A percentile compares a stretch with the other conserved stretches of the same genome.
Conservation (phyloP, 2,888 invertebrate genomes). For the Thecophora atra region DNA sequence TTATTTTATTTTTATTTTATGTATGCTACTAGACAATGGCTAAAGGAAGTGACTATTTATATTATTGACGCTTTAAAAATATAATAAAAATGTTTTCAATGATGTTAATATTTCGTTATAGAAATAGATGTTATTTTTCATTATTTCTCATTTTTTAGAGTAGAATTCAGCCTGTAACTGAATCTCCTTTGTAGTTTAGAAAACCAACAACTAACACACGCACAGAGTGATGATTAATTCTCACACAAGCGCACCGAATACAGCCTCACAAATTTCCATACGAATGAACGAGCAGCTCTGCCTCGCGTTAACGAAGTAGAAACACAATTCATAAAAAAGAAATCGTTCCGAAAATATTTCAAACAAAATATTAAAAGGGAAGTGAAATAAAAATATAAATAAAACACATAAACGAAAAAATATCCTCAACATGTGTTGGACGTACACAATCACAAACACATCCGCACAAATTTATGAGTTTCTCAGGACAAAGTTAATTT, state of each 20-base stretch:
- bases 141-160: not conserved
- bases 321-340: not conserved
- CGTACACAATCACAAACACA: not conserved
- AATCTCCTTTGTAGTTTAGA: not conserved
- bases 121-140: too few relatives aligned
- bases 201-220: not conserved
- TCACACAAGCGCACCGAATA: not conserved
- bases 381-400: not conserved
- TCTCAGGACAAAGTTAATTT: constrained; percentile 21
- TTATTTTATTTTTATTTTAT: too few relatives aligned
- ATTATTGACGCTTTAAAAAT: too few relatives aligned
- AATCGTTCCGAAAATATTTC: not conserved
- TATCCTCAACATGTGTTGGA: not conserved
- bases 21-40: too few relatives aligned
- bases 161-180: not conserved
- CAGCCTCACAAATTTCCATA: not conserved
- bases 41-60: too few relatives aligned
- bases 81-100: too few relatives aligned
- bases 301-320: not conserved
- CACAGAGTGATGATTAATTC: not conserved
- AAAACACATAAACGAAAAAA: not conserved
- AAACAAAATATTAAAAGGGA: not conserved
- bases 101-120: too few relatives aligned
- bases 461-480: not conserved
- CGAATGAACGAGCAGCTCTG: not conserved